These are phyloP conservation scores for Sebastes kiyomatsui DNA, from an alignment of 2,797 vertebrate genomes.

Conservation along the genomic window DNA sequence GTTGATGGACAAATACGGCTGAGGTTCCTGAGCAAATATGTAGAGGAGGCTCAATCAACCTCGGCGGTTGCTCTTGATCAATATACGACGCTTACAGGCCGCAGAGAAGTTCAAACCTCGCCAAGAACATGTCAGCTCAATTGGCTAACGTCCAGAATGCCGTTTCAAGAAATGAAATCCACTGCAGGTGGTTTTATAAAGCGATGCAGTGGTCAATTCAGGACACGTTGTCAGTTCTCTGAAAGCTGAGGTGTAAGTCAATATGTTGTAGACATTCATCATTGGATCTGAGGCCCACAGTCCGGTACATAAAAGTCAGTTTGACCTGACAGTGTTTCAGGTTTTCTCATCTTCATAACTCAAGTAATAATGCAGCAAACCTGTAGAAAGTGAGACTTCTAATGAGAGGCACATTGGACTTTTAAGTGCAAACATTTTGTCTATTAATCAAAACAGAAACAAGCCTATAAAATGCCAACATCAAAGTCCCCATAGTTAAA, in stretches of 20 bases:
- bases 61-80: conserved; percentile 50
- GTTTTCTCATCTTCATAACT: conserved; percentile 30
- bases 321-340: conserved; percentile 7
- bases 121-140: conserved; percentile 49
- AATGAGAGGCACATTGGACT: neutral
- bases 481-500: neutral
- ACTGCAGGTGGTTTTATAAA: conserved; percentile 23
- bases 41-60: conserved; percentile 17
- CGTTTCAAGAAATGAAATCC: conserved; percentile 19
- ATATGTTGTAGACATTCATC: neutral
- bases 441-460: neutral
- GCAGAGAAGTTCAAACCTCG: neutral
- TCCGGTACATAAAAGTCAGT: neutral
- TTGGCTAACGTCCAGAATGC: conserved; percentile 9
- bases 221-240: conserved; percentile 24
- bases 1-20: conserved; percentile 60
- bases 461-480: neutral
- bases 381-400: neutral
- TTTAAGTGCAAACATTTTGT: conserved; percentile 1
- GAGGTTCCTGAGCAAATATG: conserved; percentile 61
- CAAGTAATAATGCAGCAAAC: conserved; percentile 9
- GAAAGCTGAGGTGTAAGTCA: conserved; percentile 21
- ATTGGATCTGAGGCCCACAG: neutral
- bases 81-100: conserved; percentile 11
- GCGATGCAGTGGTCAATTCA: conserved; percentile 1